Evolutionary conservation across 2,888 invertebrate species (phyloP).

Genomic region (Rhagonycha lutea): DNA sequence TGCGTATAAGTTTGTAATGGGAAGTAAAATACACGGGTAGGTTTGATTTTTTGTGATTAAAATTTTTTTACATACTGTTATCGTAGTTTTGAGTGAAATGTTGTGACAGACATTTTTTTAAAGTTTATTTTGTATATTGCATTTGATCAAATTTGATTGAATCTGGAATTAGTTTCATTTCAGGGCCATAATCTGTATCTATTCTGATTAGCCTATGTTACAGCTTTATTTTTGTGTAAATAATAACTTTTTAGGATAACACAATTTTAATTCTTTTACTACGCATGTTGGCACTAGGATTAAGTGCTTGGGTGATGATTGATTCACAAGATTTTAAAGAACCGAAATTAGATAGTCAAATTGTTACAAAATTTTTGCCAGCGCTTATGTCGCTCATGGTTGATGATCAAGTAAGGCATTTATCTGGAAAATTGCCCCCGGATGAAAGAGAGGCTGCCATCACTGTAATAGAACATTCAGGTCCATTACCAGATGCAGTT

Average conservation of each 20-base stretch:
- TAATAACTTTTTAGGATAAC: conserved; percentile 67
- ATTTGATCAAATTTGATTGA: too few relatives aligned
- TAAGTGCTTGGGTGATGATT: conserved; percentile 97
- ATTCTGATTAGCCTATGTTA: background rate
- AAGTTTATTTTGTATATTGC: too few relatives aligned
- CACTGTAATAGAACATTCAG: conserved; percentile 91
- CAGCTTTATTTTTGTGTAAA: background rate
- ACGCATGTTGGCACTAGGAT: conserved; percentile 88
- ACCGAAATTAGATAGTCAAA: conserved; percentile 89
- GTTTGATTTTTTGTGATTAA: too few relatives aligned
- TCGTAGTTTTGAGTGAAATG: too few relatives aligned
- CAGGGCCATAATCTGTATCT: background rate
- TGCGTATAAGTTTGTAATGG: too few relatives aligned
- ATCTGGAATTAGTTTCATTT: background rate
- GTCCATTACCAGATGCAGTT: conserved; percentile 90
- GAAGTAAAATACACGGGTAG: too few relatives aligned
- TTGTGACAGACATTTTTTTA: too few relatives aligned
- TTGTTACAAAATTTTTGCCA: conserved; percentile 93
- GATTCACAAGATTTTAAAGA: conserved; percentile 95
- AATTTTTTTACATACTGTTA: too few relatives aligned
- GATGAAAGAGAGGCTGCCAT: conserved; percentile 93
- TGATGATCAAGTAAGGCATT: conserved; percentile 78
- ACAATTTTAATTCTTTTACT: conserved; percentile 85
- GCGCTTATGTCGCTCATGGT: conserved; percentile 93
- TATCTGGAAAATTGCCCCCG: conserved; percentile 85